phyloP scores from a whole-genome alignment of 1,140 invertebrate genomes.

The Brachionus plicatilis region DNA sequence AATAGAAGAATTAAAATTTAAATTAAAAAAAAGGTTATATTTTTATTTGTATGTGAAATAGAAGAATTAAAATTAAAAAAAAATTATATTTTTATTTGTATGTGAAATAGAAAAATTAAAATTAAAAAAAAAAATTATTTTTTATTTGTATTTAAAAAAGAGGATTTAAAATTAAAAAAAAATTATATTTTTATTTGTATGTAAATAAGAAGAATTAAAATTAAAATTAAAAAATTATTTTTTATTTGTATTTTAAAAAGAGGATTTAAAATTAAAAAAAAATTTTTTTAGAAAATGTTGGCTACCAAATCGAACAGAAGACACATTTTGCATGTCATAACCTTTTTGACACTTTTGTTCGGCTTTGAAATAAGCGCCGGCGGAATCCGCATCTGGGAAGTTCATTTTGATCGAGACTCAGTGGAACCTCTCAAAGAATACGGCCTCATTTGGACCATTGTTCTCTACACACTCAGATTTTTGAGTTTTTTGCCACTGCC shows the following conservation, averaged over 20 bases:
- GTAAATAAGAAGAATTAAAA: not conserved
- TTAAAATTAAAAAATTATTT: not conserved
- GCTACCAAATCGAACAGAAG: not conserved
- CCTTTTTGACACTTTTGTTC: not conserved
- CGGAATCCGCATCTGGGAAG: not conserved
- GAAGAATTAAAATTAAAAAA: not conserved
- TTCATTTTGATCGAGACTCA: not conserved
- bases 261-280: not conserved
- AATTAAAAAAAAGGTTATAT: too few species aligned
- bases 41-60: not conserved
- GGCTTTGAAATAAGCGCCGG: conserved; percentile 4
- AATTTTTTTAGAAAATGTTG: conserved; percentile 12
- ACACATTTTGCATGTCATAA: not conserved
- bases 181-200: not conserved
- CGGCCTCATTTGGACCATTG: conserved; percentile 26
- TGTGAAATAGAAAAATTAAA: not conserved
- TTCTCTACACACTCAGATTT: conserved; percentile 44
- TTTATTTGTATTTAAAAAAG: not conserved
- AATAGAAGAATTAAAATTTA: not conserved
- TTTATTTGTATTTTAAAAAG: not conserved
- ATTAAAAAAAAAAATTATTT: not conserved
- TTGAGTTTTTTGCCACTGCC: conserved; percentile 45
- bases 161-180: not conserved
- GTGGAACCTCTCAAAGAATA: conserved; percentile 5
- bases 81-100: not conserved